Conservation (phyloP, 2,888 invertebrate species). For the Thumatha senex region DNA sequence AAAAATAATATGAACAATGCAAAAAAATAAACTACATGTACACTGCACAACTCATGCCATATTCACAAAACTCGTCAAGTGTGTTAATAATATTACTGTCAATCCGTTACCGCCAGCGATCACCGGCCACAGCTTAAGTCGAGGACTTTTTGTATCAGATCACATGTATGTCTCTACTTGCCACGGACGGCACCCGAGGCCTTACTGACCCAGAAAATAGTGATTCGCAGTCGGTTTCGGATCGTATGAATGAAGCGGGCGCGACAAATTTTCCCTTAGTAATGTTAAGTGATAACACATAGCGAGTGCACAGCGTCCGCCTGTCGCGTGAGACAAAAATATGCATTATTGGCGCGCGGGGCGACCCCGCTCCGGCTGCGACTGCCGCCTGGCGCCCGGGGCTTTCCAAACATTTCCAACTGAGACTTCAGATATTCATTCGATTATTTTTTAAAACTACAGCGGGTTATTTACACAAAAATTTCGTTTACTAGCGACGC, state of each 20-base stretch:
- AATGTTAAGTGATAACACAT: conserved; percentile 61
- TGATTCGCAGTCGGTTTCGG: conserved; percentile 53
- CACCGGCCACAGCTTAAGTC: not conserved
- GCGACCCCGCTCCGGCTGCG: conserved; percentile 26
- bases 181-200: not conserved
- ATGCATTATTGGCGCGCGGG: conserved; percentile 68
- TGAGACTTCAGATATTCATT: not conserved
- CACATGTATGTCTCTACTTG: not conserved
- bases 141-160: too few species aligned
- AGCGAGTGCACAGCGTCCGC: conserved; percentile 39
- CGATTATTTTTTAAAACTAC: too few species aligned
- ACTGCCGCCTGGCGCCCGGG: not conserved
- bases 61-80: conserved; percentile 49
- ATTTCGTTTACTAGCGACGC: too few species aligned
- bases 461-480: too few species aligned
- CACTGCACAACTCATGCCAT: conserved; percentile 62
- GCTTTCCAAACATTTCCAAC: not conserved
- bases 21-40: conserved; percentile 46
- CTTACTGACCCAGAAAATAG: not conserved
- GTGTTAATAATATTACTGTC: conserved; percentile 49
- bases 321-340: conserved; percentile 67
- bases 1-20: conserved; percentile 39
- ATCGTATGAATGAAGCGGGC: conserved; percentile 55
- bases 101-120: conserved; percentile 55
- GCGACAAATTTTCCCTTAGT: conserved; percentile 80